These are phyloP conservation scores for Venustoraphidia nigricollis DNA, from an alignment of 2,888 invertebrate species.

Conservation along the genomic window DNA sequence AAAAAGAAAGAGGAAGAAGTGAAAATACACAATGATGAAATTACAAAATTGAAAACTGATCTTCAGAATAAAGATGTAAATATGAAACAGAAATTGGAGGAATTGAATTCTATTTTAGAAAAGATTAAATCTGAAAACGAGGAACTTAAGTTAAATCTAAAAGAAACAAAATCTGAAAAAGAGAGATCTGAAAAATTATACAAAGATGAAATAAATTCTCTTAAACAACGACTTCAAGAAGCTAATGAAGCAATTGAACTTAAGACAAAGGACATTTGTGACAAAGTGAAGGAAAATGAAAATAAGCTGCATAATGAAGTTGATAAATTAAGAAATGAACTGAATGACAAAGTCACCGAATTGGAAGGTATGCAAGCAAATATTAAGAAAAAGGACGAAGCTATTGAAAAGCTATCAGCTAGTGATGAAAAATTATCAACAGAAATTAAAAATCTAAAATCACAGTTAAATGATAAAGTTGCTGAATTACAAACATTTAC, in stretches of 20 bases:
- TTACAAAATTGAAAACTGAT: slow-evolving; percentile 9
- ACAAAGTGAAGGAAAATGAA: slow-evolving; percentile 29
- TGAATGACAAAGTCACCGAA: slow-evolving; percentile 29
- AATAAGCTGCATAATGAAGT: slow-evolving; percentile 31
- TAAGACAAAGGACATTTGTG: slow-evolving; percentile 24
- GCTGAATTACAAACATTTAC: background rate
- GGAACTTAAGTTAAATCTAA: background rate
- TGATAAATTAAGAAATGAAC: slow-evolving; percentile 27
- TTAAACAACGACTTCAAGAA: slow-evolving; percentile 22
- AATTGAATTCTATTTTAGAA: slow-evolving; percentile 2
- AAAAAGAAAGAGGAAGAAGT: slow-evolving; percentile 15
- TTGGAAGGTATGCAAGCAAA: slow-evolving; percentile 10
- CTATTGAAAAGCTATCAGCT: no score
- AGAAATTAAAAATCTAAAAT: no score
- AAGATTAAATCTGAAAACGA: slow-evolving; percentile 6
- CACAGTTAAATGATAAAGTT: slow-evolving; percentile 11
- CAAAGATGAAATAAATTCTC: slow-evolving; percentile 8
- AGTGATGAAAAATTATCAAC: no score
- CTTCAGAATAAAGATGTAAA: slow-evolving; percentile 11
- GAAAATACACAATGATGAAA: slow-evolving; percentile 7
- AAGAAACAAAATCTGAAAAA: background rate
- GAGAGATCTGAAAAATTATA: background rate
- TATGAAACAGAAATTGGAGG: slow-evolving; percentile 4
- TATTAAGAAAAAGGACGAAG: no score
- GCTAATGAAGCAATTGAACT: slow-evolving; percentile 11